Evolutionary conservation across 2,113 vertebrate species (phyloP), one percentile per base, ranked within the genome.

Genomic region (Ramphastos sulfuratus): DNA sequence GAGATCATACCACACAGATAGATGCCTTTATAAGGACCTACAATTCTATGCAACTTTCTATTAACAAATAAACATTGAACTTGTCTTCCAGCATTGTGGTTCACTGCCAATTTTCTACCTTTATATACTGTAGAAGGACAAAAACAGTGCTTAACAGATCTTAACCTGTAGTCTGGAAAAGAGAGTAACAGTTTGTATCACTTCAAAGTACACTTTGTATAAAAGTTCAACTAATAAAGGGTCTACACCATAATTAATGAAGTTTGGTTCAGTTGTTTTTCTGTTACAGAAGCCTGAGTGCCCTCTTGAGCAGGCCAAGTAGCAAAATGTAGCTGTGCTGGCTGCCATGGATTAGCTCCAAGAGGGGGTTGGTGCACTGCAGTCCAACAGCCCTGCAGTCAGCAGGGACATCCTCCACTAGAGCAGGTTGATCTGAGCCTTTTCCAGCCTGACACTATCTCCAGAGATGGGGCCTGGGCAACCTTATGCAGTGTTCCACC

Each of bases 41-140:
- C 93, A 69, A 64, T 70, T 96, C 94, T 95, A 94, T 96, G 95
- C 96, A 96, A 96, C 92, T 95, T 93, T 94, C 27, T 96, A 72
- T 77, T 81, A 91, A 78, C 79, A 67, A 65, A 59, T 59, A 82
- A 93, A 82, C 56, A 35, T 0, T 83, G 54, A 95, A 69, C 80
- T 82, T 79, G 95, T 95, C 95, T 96, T 96, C 93, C 92, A 95
- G 91, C 91, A 46, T 78, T 61, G 56, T 25, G 80, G 82, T 69
- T 93, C 87, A 79, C 88, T 96, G 90, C 95, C 93, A 73, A 35
- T 39, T 96, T 94, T 94, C 87, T 94, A 91, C 72, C 87, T 96
- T 96, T 94, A 54, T 91, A 91, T 67, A 58, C 56, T 59, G 18
- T 71, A 64, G 15, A 28, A 35, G n/a, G 72, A 71, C 50, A 83